These are phyloP conservation scores for Brienomyrus brachyistius DNA, from an alignment of 2,113 vertebrate genomes.

Conservation along the genomic window DNA sequence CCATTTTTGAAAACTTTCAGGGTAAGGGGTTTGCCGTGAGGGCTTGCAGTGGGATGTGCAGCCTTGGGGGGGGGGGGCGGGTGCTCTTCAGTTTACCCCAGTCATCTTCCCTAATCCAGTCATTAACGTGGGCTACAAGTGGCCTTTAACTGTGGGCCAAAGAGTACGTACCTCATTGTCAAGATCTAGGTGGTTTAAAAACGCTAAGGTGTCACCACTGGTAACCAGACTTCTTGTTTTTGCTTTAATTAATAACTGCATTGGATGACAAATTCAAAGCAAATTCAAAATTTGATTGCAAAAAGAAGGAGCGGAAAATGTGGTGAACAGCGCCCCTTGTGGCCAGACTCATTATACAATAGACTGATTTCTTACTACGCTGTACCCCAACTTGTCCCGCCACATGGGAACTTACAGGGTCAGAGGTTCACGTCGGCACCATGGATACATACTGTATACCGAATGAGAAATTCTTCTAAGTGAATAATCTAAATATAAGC, in stretches of 20 bases:
- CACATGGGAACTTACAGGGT: not conserved
- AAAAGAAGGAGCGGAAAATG: not conserved
- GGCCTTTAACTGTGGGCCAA: not conserved
- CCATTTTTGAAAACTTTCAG: constrained; percentile 1
- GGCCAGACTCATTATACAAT: not conserved
- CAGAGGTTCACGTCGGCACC: not conserved
- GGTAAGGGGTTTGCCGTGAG: not conserved
- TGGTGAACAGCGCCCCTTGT: not conserved
- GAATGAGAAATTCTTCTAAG: not conserved
- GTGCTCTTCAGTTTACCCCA: not conserved
- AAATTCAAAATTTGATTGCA: not conserved
- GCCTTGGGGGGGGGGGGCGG: not conserved
- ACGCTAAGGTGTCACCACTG: not conserved
- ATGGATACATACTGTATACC: not conserved
- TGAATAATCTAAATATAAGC: not conserved
- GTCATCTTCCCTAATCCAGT: not conserved
- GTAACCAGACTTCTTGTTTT: not conserved
- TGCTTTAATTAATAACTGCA: not conserved
- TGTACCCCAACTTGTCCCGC: not conserved
- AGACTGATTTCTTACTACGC: not conserved
- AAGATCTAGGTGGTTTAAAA: not conserved
- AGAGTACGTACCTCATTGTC: not conserved
- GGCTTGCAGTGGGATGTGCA: not conserved
- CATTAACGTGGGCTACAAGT: not conserved
- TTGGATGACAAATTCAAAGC: not conserved